Evolutionary conservation across 2,888 invertebrate species (phyloP), one percentile per base, ranked within the genome.

Genomic region (Alentia gelatinosa): DNA sequence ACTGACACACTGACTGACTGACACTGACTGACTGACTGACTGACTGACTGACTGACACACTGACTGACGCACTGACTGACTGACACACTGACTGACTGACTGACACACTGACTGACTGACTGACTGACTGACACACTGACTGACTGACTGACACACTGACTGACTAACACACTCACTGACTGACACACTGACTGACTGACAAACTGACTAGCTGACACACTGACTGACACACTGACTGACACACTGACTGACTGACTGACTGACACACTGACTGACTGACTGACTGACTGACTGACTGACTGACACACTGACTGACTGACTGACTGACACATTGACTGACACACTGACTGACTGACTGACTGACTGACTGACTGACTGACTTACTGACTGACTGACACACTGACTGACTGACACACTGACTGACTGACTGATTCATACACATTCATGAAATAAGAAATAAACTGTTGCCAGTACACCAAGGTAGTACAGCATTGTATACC

Each of bases 351-450:
- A n/a, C n/a, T n/a, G n/a, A n/a, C n/a, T n/a, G n/a, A n/a, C n/a
- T n/a, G n/a, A n/a, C 88, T 86, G 88, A 42, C 88, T 86, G 40
- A 42, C 88, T 86, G 88, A 42, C 88, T 86, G 47, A 7, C 47
- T 7, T 26, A 42, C 47, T 42, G 47, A n/a, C 47, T 47, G 47
- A 0, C 88, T 39, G 84, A 35, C 39, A 15, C 3, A 5, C 88
- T 86, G 88, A 7, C 88, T 86, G 88, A 19, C 88, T 39, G 19
- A 47, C 47, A 12, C 9, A 47, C n/a, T n/a, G n/a, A n/a, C n/a
- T n/a, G n/a, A n/a, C n/a, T n/a, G n/a, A n/a, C n/a, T n/a, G n/a
- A n/a, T n/a, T n/a, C n/a, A n/a, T n/a, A n/a, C n/a, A n/a, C n/a
- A n/a, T n/a, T n/a, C n/a, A n/a, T n/a, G n/a, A n/a, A n/a, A n/a